Percentiles rank a stretch among this genome's conserved stretches.
Conservation (phyloP, 2,888 invertebrate species). For the Pristionchus exspectatus region DNA sequence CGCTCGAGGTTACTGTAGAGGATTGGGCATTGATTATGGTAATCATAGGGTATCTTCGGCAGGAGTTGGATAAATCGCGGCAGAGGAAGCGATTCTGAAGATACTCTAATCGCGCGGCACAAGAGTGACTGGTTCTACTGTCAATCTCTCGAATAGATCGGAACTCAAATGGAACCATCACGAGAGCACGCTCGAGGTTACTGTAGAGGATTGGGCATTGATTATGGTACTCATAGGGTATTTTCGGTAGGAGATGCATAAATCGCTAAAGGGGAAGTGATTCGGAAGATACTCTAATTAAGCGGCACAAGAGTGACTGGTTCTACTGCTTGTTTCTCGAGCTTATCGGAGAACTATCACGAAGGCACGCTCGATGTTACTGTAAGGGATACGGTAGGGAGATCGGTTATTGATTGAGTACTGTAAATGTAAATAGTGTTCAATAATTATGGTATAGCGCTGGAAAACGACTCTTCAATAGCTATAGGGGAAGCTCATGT, state of each 20-base stretch:
- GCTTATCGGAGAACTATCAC: conserved; percentile 88
- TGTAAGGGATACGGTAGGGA: conserved; percentile 80
- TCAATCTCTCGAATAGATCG: conserved; percentile 87
- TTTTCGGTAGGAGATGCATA: neutral
- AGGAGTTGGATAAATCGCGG: no score
- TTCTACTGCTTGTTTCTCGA: conserved; percentile 85
- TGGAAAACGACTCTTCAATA: no score
- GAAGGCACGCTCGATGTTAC: conserved; percentile 93
- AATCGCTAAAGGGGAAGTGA: conserved; percentile 36
- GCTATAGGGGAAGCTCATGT: no score
- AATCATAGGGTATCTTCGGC: no score
- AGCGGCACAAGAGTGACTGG: neutral
- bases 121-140: no score
- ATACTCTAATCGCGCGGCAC: no score
- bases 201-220: conserved; percentile 82
- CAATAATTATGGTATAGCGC: no score
- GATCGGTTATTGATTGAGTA: neutral
- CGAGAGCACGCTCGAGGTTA: conserved; percentile 91
- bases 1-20: conserved; percentile 91
- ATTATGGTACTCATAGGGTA: no score
- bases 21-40: neutral
- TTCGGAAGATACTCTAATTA: neutral
- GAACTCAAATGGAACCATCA: conserved; percentile 90
- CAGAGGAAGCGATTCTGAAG: no score
- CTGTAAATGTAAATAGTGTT: no score